Conservation (phyloP, 2,113 vertebrate species). For the Isichthys henryi region DNA sequence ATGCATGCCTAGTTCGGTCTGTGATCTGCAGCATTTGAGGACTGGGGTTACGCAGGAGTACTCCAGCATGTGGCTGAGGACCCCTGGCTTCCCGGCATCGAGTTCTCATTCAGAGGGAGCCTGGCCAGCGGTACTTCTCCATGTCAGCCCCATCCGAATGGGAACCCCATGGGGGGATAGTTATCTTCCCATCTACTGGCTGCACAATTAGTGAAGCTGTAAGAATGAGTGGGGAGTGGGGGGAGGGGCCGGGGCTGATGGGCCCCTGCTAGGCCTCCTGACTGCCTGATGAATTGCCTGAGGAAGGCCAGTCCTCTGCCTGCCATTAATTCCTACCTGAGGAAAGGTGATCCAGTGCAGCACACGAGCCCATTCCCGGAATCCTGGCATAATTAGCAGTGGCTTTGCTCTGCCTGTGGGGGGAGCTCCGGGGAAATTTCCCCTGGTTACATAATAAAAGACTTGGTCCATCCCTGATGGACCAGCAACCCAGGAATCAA, state of each 20-base stretch:
- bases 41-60: background rate
- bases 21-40: background rate
- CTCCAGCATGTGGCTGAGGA: background rate
- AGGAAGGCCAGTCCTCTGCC: conserved; percentile 1
- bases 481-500: background rate
- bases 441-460: background rate
- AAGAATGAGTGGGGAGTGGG: background rate
- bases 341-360: background rate
- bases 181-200: background rate
- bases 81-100: background rate
- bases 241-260: background rate
- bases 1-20: background rate
- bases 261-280: background rate
- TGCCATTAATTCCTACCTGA: background rate
- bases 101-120: background rate
- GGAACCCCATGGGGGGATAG: background rate
- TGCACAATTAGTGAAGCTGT: background rate
- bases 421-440: background rate
- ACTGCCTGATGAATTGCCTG: conserved; percentile 4
- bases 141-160: background rate
- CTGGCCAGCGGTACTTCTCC: background rate
- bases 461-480: background rate
- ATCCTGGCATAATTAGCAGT: conserved; percentile 6
- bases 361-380: background rate
- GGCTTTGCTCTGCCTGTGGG: background rate